Percentiles rank a stretch among this genome's conserved stretches.
phyloP scores from a whole-genome alignment of 92 coral and sea anemone genomes.

The Metridium senile region DNA sequence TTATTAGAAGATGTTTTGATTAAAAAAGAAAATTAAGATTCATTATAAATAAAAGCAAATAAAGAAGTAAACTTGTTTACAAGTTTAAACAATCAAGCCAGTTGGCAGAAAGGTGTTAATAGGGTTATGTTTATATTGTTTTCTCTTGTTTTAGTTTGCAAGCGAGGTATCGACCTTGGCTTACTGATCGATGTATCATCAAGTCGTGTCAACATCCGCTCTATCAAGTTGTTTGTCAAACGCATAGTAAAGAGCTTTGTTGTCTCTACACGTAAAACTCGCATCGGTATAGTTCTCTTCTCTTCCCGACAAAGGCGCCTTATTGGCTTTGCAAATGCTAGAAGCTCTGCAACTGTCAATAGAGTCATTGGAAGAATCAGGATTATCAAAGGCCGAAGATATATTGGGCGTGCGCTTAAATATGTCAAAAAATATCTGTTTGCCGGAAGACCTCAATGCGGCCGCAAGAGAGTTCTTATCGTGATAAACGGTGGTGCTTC shows the following conservation, averaged over 20 bases:
- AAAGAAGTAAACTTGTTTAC: too few relatives aligned
- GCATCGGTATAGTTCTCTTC: constrained; percentile 66
- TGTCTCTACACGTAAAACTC: constrained; percentile 58
- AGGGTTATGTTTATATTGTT: too few relatives aligned
- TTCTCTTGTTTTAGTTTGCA: constrained; percentile 50
- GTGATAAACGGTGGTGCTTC: constrained; percentile 61
- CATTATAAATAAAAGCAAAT: too few relatives aligned
- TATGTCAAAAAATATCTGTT: constrained; percentile 52
- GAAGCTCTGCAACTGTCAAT: constrained; percentile 9
- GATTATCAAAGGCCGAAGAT: constrained; percentile 20
- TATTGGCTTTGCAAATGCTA: constrained; percentile 32
- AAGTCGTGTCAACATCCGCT: constrained; percentile 32
- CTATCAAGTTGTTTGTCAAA: constrained; percentile 49
- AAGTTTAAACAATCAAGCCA: too few relatives aligned
- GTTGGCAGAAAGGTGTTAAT: too few relatives aligned
- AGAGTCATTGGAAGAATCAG: constrained; percentile 34
- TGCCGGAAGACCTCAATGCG: constrained; percentile 68
- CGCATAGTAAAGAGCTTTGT: constrained; percentile 61
- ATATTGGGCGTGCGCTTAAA: constrained; percentile 53
- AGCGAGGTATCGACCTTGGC: constrained; percentile 60
- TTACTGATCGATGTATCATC: constrained; percentile 53
- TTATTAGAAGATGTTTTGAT: too few relatives aligned
- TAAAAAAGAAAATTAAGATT: too few relatives aligned
- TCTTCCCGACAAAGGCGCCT: constrained; percentile 38
- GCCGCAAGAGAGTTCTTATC: constrained; percentile 62